Percentiles rank a stretch among this genome's conserved stretches.
These are phyloP conservation scores for Erebia palarica DNA, from an alignment of 2,888 invertebrate species.

Conservation along the genomic window DNA sequence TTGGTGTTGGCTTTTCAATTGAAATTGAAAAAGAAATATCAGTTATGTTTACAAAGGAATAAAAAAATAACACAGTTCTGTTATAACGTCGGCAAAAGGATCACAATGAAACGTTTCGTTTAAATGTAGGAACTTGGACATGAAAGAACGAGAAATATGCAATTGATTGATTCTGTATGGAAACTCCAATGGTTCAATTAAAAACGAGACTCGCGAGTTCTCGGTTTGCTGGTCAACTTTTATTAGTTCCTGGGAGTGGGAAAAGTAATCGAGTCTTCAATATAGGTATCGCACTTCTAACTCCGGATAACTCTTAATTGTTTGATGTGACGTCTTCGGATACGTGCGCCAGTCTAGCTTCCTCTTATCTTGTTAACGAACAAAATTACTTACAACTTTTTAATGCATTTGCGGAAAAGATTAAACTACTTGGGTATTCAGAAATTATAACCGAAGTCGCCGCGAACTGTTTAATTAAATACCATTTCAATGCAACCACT, in stretches of 20 bases:
- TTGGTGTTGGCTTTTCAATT: not conserved
- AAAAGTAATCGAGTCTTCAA: slow-evolving; percentile 74
- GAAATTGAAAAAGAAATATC: not conserved
- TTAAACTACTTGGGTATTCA: slow-evolving; percentile 40
- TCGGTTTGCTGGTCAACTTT: slow-evolving; percentile 72
- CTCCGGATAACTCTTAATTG: slow-evolving; percentile 71
- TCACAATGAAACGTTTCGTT: slow-evolving; percentile 11
- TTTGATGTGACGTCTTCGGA: slow-evolving; percentile 60
- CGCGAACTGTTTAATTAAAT: slow-evolving; percentile 16
- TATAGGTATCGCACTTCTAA: slow-evolving; percentile 61
- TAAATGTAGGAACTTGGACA: slow-evolving; percentile 13
- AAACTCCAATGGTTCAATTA: slow-evolving; percentile 65
- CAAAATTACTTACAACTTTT: slow-evolving; percentile 50
- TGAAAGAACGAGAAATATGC: slow-evolving; percentile 34
- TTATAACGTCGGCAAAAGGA: slow-evolving; percentile 19
- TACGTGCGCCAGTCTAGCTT: slow-evolving; percentile 43
- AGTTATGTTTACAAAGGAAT: not conserved
- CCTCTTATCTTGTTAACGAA: slow-evolving; percentile 52
- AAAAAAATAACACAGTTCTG: slow-evolving; percentile 3
- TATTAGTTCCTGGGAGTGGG: slow-evolving; percentile 70
- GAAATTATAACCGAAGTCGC: slow-evolving; percentile 37
- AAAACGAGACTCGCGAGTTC: slow-evolving; percentile 60
- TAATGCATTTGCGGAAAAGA: slow-evolving; percentile 39
- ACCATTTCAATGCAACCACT: slow-evolving; percentile 2
- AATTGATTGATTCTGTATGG: slow-evolving; percentile 47